Conservation (phyloP, 2,888 invertebrate genomes). For the Suillia variegata region DNA sequence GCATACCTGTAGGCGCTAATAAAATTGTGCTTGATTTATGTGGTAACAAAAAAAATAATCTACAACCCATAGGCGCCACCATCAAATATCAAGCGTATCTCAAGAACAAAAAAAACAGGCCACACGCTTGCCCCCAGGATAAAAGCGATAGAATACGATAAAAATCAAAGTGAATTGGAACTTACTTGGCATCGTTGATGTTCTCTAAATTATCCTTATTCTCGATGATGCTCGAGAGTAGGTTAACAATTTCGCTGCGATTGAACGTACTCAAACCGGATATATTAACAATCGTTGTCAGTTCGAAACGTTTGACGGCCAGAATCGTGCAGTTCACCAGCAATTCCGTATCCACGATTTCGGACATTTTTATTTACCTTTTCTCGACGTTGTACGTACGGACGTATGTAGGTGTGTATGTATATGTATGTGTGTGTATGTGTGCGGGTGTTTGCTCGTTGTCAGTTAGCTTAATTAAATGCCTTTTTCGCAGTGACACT, state of each 20-base stretch:
- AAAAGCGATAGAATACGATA: too few species aligned
- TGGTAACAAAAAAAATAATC: too few species aligned
- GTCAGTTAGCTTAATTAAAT: not conserved
- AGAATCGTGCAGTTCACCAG: conserved; percentile 59
- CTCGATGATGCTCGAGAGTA: conserved; percentile 55
- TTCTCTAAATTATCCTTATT: conserved; percentile 50
- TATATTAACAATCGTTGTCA: conserved; percentile 50
- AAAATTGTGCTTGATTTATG: too few species aligned
- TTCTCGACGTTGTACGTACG: not conserved
- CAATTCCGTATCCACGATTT: conserved; percentile 56
- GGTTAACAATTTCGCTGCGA: conserved; percentile 54
- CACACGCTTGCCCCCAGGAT: too few species aligned
- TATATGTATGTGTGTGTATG: too few species aligned
- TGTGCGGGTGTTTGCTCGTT: not conserved
- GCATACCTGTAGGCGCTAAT: too few species aligned
- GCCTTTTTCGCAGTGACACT: not conserved
- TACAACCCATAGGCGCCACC: too few species aligned
- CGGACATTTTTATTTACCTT: conserved; percentile 47
- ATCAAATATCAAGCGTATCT: too few species aligned
- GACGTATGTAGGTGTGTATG: too few species aligned
- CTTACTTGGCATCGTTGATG: conserved; percentile 58
- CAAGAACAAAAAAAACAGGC: too few species aligned
- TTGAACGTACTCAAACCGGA: conserved; percentile 48
- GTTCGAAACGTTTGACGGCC: conserved; percentile 54
- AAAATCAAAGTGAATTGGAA: too few species aligned